Evolutionary conservation across 2,888 invertebrate genomes (phyloP).

Genomic region (Pollenia labialis): DNA sequence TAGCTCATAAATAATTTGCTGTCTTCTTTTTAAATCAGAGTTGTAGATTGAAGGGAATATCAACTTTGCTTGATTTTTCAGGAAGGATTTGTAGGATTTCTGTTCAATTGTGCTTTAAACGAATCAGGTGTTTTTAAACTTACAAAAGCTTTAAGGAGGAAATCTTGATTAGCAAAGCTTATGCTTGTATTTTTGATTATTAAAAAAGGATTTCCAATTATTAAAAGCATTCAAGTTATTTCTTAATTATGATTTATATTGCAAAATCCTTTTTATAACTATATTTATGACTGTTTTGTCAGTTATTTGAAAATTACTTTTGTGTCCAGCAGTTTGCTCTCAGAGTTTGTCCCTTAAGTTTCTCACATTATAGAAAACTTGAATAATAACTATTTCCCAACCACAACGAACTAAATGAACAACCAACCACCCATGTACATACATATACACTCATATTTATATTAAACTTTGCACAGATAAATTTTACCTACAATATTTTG

Average conservation of each 20-base stretch:
- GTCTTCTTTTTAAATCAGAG: not conserved
- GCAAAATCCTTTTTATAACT: not conserved
- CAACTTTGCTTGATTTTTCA: not conserved
- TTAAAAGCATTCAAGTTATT: conserved; percentile 5
- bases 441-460: not conserved
- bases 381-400: conserved; percentile 22
- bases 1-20: conserved; percentile 18
- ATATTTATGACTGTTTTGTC: conserved; percentile 34
- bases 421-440: not conserved
- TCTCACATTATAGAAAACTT: not conserved
- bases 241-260: conserved; percentile 37
- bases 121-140: no score
- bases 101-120: no score
- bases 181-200: no score
- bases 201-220: not conserved
- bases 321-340: not conserved
- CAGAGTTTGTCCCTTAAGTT: not conserved
- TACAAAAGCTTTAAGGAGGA: no score
- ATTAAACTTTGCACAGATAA: conserved; percentile 18
- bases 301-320: conserved; percentile 36
- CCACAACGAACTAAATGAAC: conserved; percentile 11
- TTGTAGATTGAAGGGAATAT: not conserved
- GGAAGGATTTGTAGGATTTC: no score
- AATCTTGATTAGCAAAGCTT: no score
- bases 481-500: conserved; percentile 43